These are phyloP conservation scores for Odontophorus gujanensis DNA, from an alignment of 2,113 vertebrate genomes.

Conservation along the genomic window DNA sequence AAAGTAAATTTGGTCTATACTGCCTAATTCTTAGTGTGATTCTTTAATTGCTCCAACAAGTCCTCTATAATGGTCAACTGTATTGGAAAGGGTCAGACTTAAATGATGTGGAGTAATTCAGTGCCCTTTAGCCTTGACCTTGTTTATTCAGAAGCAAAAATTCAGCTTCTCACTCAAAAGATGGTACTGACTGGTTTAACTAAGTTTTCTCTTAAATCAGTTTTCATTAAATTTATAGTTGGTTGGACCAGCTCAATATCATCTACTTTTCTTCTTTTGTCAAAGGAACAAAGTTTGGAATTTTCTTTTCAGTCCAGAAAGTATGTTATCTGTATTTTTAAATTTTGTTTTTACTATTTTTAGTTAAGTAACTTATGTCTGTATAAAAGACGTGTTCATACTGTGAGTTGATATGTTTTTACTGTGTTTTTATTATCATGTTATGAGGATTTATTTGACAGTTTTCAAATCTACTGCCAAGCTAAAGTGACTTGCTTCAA, in stretches of 20 bases:
- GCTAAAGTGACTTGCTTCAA: slow-evolving; percentile 73
- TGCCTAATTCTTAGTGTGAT: neutral
- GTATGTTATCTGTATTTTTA: neutral
- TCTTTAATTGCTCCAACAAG: neutral
- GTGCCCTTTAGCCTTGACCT: neutral
- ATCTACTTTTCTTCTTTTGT: neutral
- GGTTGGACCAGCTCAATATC: neutral
- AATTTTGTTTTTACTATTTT: neutral
- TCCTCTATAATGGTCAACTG: neutral
- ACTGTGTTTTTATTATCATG: slow-evolving; percentile 18
- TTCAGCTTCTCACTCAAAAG: neutral
- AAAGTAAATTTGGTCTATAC: neutral
- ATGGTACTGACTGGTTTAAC: neutral
- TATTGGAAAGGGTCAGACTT: neutral
- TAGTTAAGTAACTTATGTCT: slow-evolving; percentile 4
- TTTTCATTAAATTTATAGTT: neutral
- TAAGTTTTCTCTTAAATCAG: neutral
- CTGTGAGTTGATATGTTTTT: slow-evolving; percentile 37
- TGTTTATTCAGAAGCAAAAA: neutral
- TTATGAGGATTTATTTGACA: slow-evolving; percentile 61
- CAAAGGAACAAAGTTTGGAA: neutral
- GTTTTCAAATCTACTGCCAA: slow-evolving; percentile 60
- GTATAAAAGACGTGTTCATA: slow-evolving; percentile 25
- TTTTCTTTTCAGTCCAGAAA: neutral
- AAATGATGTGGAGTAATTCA: neutral